Conservation (phyloP, 2,113 vertebrate species). For the Semicossyphus pulcher region DNA sequence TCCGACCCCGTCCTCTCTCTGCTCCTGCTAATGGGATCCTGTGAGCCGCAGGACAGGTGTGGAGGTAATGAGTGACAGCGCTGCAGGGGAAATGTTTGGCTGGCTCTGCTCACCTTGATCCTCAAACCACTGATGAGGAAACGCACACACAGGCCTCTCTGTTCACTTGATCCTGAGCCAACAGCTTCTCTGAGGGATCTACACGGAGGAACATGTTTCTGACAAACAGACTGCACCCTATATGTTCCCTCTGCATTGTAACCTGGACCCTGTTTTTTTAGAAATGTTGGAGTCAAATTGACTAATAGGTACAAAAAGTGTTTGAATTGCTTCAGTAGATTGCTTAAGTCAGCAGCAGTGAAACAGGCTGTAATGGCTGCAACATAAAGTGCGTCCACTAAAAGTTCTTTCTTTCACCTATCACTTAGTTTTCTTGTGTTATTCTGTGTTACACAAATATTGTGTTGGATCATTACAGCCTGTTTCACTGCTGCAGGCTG, state of each 20-base stretch:
- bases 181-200: not conserved
- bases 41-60: conserved; percentile 35
- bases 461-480: too few relatives aligned
- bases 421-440: too few relatives aligned
- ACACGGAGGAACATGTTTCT: not conserved
- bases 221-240: not conserved
- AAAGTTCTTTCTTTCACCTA: too few relatives aligned
- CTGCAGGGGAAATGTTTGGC: conserved; percentile 38
- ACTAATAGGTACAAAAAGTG: too few relatives aligned
- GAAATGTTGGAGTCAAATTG: too few relatives aligned
- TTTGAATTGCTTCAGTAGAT: too few relatives aligned
- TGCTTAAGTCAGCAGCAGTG: too few relatives aligned
- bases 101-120: not conserved
- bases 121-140: not conserved
- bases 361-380: too few relatives aligned
- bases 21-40: conserved; percentile 51
- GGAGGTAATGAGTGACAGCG: conserved; percentile 42
- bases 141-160: not conserved
- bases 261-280: too few relatives aligned
- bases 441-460: too few relatives aligned
- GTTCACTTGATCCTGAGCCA: not conserved
- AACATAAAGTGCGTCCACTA: too few relatives aligned
- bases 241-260: not conserved
- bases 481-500: too few relatives aligned
- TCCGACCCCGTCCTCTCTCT: conserved; percentile 33